A percentile compares a stretch with the other conserved stretches of the same genome.
Evolutionary conservation across 2,888 invertebrate species (phyloP).

Genomic region (Orthosia gothica): DNA sequence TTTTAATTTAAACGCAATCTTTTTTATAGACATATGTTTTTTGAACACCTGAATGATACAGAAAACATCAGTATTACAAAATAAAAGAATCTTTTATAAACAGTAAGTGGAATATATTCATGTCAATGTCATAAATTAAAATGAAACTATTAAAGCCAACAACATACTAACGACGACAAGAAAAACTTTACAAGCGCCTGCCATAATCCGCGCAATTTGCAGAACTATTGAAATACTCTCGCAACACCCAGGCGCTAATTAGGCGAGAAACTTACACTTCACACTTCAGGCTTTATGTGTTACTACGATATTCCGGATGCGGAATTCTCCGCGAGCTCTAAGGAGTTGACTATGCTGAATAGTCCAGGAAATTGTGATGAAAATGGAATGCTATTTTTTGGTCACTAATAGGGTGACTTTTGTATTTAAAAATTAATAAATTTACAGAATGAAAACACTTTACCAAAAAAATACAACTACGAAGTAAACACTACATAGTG

Average conservation of each 20-base stretch:
- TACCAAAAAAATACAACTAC: too few species aligned
- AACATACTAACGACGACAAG: not conserved
- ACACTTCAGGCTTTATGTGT: slow-evolving; percentile 44
- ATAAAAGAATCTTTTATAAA: too few species aligned
- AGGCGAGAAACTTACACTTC: slow-evolving; percentile 39
- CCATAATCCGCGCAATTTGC: slow-evolving; percentile 6
- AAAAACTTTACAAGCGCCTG: not conserved
- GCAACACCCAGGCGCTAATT: slow-evolving; percentile 39
- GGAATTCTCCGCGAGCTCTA: slow-evolving; percentile 10
- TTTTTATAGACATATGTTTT: too few species aligned
- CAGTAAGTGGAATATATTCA: too few species aligned
- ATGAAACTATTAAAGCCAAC: not conserved
- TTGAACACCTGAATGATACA: too few species aligned
- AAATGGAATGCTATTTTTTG: not conserved
- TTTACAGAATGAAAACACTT: too few species aligned
- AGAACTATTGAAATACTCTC: slow-evolving; percentile 15
- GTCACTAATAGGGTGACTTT: too few species aligned
- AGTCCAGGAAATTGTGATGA: not conserved
- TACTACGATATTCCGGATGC: slow-evolving; percentile 11
- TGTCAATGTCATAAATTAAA: too few species aligned
- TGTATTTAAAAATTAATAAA: too few species aligned
- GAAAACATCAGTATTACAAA: too few species aligned
- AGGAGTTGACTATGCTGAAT: slow-evolving; percentile 10
- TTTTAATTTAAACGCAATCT: too few species aligned
- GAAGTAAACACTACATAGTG: too few species aligned